phyloP scores from a whole-genome alignment of 2,888 invertebrate species.

The Tryphoninae sp. region DNA sequence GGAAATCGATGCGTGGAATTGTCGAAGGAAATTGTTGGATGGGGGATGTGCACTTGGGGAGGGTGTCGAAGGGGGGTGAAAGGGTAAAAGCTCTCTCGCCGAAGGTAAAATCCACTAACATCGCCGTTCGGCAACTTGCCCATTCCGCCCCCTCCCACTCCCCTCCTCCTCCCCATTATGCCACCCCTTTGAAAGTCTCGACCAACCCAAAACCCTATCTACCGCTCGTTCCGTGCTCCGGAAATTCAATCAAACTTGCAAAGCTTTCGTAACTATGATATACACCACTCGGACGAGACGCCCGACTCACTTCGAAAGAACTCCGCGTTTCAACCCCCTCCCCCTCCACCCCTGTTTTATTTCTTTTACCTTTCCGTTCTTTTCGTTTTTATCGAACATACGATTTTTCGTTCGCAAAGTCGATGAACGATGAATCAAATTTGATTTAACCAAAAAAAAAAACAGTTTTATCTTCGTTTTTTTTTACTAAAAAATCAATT shows the following conservation, averaged over 20 bases:
- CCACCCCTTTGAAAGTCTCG: neutral
- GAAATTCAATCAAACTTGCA: constrained; percentile 76
- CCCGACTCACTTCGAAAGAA: constrained; percentile 4
- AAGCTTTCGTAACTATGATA: constrained; percentile 68
- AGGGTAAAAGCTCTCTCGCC: constrained; percentile 40
- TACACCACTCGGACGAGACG: constrained; percentile 14
- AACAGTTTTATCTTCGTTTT: no score
- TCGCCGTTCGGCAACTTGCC: constrained; percentile 68
- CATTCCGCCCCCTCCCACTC: constrained; percentile 65
- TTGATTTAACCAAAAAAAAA: no score
- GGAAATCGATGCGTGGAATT: neutral
- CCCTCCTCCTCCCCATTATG: neutral
- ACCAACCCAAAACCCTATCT: constrained; percentile 32
- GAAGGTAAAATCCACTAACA: constrained; percentile 46
- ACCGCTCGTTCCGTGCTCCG: constrained; percentile 28
- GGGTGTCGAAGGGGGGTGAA: neutral
- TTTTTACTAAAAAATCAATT: neutral
- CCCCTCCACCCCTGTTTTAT: constrained; percentile 1
- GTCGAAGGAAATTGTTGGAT: neutral
- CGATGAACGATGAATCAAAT: neutral
- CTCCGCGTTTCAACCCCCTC: neutral
- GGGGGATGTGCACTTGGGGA: constrained; percentile 3
- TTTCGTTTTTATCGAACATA: neutral
- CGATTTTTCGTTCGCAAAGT: neutral
- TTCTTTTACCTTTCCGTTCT: neutral